phyloP scores from a whole-genome alignment of 2,888 invertebrate genomes.

The Drosophila nr. perissopoda region DNA sequence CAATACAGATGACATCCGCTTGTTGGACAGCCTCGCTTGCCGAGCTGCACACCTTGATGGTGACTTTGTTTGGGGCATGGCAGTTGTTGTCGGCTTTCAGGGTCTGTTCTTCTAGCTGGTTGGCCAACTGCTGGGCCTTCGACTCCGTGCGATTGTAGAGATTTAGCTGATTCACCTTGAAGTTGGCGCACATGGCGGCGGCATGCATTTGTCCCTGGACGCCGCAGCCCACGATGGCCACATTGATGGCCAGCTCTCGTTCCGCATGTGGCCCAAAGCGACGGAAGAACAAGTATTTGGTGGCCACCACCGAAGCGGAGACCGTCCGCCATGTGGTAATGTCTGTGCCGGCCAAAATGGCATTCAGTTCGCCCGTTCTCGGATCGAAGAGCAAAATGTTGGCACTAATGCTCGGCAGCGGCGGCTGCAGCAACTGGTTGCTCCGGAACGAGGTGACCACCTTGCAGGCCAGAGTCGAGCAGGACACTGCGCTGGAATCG shows the following conservation, averaged over 20 bases:
- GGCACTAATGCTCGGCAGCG: slow-evolving; percentile 85
- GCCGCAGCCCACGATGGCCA: slow-evolving; percentile 86
- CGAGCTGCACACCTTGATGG: slow-evolving; percentile 42
- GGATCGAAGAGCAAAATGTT: slow-evolving; percentile 85
- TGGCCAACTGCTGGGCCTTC: slow-evolving; percentile 82
- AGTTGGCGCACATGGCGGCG: slow-evolving; percentile 85
- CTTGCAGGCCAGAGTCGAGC: slow-evolving; percentile 85
- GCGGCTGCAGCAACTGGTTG: slow-evolving; percentile 80
- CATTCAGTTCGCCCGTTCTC: slow-evolving; percentile 84
- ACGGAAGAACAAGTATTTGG: slow-evolving; percentile 85
- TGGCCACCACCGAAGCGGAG: slow-evolving; percentile 87
- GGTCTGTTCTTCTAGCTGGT: slow-evolving; percentile 68
- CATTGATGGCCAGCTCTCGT: slow-evolving; percentile 38
- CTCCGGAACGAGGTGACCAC: slow-evolving; percentile 85
- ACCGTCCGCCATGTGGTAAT: slow-evolving; percentile 87
- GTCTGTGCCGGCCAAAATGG: slow-evolving; percentile 86
- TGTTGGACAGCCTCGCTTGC: slow-evolving; percentile 86
- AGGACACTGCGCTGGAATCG: slow-evolving; percentile 56
- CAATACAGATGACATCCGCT: slow-evolving; percentile 88
- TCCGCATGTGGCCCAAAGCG: slow-evolving; percentile 62
- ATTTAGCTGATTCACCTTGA: slow-evolving; percentile 85
- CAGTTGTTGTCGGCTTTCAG: background rate
- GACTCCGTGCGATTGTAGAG: slow-evolving; percentile 86
- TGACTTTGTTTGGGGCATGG: background rate
- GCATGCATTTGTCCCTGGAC: slow-evolving; percentile 86